Percentiles rank a stretch among this genome's conserved stretches.
Conservation (phyloP, 2,113 vertebrate species). For the Lampris incognitus region DNA sequence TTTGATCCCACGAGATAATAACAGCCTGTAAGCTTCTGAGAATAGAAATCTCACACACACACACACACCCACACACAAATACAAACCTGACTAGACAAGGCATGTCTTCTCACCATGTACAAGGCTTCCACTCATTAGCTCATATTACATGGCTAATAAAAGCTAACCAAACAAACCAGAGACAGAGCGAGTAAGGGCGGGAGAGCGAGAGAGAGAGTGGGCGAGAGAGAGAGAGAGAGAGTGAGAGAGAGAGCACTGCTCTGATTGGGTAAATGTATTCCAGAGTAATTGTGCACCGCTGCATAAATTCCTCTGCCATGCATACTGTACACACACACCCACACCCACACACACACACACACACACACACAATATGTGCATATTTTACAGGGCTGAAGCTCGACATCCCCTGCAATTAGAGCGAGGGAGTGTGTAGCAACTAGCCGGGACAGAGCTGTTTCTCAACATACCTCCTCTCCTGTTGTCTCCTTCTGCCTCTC, state of each 20-base stretch:
- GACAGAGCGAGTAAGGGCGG: constrained; percentile 13
- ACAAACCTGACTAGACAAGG: constrained; percentile 6
- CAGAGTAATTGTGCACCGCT: constrained; percentile 61
- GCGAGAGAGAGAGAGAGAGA: background rate
- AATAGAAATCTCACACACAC: constrained; percentile 16
- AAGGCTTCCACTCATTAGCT: constrained; percentile 70
- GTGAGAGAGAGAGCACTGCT: background rate
- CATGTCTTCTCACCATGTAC: constrained; percentile 29
- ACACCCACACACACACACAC: constrained; percentile 30
- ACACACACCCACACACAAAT: constrained; percentile 1
- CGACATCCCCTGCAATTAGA: constrained; percentile 42
- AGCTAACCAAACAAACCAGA: constrained; percentile 58
- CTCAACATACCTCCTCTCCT: background rate
- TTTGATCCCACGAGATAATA: constrained; percentile 9
- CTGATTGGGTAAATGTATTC: constrained; percentile 62
- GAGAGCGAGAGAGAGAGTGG: background rate
- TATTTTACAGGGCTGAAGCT: constrained; percentile 48
- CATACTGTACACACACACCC: constrained; percentile 17
- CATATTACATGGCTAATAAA: constrained; percentile 73
- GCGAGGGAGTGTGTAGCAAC: background rate
- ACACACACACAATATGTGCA: constrained; percentile 58
- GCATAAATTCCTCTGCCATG: constrained; percentile 51
- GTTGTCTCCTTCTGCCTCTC: too few species aligned
- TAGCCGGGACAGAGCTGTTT: background rate
- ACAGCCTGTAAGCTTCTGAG: background rate